Evolutionary conservation across 2,797 vertebrate species (phyloP), one percentile per base, ranked within the genome.

Genomic region (Sebastes trivittatus): DNA sequence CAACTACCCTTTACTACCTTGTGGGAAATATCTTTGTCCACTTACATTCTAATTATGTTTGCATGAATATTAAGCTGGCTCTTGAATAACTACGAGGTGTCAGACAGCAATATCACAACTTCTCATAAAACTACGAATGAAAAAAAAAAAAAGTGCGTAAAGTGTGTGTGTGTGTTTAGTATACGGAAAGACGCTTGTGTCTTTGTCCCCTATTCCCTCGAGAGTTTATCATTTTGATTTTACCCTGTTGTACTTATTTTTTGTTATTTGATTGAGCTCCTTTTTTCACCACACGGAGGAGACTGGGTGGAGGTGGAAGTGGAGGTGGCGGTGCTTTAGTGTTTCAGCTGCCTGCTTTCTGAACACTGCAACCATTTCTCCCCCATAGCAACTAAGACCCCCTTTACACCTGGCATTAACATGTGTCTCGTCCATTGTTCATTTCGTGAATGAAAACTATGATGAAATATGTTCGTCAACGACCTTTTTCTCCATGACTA

Each of bases 1-100:
- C 79, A 87, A 85, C 88, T 90, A 91, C 84, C 83, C 88, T 91
- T 94, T 91, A 92, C 83, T 89, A 89, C 88, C 87, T 89, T 86
- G 75, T 91, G 85, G 86, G 87, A 92, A 95, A 93, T 92, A 90
- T 90, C 80, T 92, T 89, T 86, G 86, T 91, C 90, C 82, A 70
- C 90, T 93, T 86, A 82, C 71, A 75, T 54, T 90, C 73, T 89
- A 90, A 94, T 90, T 89, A 89, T 88, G 86, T 92, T 89, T 91
- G 76, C 66, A 85, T 89, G 91, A 90, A 89, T 86, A 87, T 82
- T 88, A 88, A 91, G 69, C 36, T 83, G 82, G 77, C 78, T 89
- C 77, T 89, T 87, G 59, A 85, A 87, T 84, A 86, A 79, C 23
- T 70, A 70, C 59, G 76, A 70, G 77, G 66, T 92, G 86, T 90